Conservation (phyloP, 2,113 vertebrate genomes). For the Carassius gibelio region DNA sequence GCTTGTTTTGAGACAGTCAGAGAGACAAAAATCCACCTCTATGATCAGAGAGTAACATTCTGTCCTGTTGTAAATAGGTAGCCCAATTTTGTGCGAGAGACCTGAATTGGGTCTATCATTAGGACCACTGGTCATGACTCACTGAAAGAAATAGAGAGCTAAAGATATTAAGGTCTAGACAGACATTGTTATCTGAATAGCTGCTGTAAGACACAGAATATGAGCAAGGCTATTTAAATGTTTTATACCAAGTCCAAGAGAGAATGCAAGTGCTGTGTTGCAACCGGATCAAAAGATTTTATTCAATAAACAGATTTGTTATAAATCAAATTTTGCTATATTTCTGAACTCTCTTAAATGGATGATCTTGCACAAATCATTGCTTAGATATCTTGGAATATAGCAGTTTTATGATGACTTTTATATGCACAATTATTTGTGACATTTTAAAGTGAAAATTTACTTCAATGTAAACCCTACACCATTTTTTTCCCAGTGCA, state of each 20-base stretch:
- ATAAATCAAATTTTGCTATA: not conserved
- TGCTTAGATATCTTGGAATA: too few species aligned
- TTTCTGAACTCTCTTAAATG: not conserved
- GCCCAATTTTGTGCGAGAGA: not conserved
- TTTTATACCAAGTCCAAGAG: not conserved
- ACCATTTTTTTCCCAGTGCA: not conserved
- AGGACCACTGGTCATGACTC: conserved; percentile 17
- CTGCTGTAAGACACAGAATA: conserved; percentile 13
- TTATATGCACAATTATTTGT: too few species aligned
- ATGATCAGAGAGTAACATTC: not conserved
- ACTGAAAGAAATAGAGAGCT: conserved; percentile 23
- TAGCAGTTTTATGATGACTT: too few species aligned
- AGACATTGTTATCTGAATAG: conserved; percentile 14
- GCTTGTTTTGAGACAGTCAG: not conserved
- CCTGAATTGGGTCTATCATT: conserved; percentile 36
- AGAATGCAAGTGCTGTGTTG: not conserved
- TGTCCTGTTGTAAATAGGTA: conserved; percentile 21
- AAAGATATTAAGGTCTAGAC: conserved; percentile 21
- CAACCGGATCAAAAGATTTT: not conserved
- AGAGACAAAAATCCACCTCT: not conserved
- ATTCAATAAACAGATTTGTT: not conserved
- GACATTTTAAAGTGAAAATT: not conserved
- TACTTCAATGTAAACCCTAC: not conserved
- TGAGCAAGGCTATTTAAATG: not conserved
- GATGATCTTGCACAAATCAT: not conserved